Conservation (phyloP, 2,797 vertebrate genomes). For the Perodicticus potto region DNA sequence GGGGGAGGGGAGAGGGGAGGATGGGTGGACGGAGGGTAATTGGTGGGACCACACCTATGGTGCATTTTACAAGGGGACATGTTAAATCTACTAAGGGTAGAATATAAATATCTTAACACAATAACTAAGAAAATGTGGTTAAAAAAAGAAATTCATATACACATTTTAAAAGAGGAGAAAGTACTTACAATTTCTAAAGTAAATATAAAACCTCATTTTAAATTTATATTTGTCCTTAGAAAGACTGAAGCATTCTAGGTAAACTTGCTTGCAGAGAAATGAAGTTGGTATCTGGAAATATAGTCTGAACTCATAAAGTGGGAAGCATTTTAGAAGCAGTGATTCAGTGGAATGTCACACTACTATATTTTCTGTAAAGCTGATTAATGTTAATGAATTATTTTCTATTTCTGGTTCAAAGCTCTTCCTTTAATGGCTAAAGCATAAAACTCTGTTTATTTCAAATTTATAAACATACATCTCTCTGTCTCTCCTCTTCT, state of each 20-base stretch:
- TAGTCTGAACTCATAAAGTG: not conserved
- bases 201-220: not conserved
- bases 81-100: too few relatives aligned
- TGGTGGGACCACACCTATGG: too few relatives aligned
- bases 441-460: conserved; percentile 1
- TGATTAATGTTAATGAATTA: not conserved
- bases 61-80: too few relatives aligned
- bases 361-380: not conserved
- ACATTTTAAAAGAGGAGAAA: not conserved
- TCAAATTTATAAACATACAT: not conserved
- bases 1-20: too few relatives aligned
- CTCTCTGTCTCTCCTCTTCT: not conserved
- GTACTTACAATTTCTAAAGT: not conserved
- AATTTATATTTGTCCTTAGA: not conserved
- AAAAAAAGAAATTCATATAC: not conserved
- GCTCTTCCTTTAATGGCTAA: not conserved
- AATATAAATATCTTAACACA: too few relatives aligned
- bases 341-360: not conserved
- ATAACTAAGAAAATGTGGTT: too few relatives aligned
- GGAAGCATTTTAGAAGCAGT: not conserved
- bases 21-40: too few relatives aligned
- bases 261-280: not conserved
- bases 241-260: not conserved
- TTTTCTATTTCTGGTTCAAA: not conserved
- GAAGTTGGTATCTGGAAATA: not conserved